Evolutionary conservation across 53 echinoderm and acorn worm genomes (phyloP).

Genomic region (Stichopus horrens): DNA sequence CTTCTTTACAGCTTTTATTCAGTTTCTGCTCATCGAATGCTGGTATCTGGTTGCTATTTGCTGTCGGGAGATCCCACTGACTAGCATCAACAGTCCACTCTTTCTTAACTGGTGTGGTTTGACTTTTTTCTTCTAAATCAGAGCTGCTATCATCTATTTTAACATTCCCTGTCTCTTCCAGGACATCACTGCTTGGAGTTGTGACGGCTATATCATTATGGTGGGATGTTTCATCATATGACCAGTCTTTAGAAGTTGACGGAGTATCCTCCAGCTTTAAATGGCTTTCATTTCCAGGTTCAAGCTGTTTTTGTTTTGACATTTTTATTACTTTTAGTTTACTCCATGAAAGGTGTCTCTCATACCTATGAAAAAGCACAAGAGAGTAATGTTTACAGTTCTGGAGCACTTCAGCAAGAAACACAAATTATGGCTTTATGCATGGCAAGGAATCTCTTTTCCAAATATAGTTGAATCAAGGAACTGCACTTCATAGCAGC

Average conservation of each 20-base stretch:
- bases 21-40: background rate
- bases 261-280: background rate
- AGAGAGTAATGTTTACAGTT: too few species aligned
- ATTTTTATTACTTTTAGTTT: constrained; percentile 58
- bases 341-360: constrained; percentile 79
- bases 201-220: too few species aligned
- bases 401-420: too few species aligned
- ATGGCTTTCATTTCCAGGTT: background rate
- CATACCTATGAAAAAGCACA: constrained; percentile 59
- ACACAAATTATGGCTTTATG: too few species aligned
- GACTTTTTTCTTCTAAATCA: background rate
- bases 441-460: too few species aligned
- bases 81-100: background rate
- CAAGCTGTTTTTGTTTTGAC: background rate
- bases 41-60: background rate
- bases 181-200: too few species aligned
- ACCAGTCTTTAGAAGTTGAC: background rate
- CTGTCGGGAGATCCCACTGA: background rate
- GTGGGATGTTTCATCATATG: too few species aligned
- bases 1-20: too few species aligned
- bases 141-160: background rate
- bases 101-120: background rate
- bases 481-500: too few species aligned
- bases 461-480: too few species aligned
- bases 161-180: background rate